Base-by-base conservation (phyloP, 92 coral and sea anemone species). In the Palythoa grandiflora region DNA sequence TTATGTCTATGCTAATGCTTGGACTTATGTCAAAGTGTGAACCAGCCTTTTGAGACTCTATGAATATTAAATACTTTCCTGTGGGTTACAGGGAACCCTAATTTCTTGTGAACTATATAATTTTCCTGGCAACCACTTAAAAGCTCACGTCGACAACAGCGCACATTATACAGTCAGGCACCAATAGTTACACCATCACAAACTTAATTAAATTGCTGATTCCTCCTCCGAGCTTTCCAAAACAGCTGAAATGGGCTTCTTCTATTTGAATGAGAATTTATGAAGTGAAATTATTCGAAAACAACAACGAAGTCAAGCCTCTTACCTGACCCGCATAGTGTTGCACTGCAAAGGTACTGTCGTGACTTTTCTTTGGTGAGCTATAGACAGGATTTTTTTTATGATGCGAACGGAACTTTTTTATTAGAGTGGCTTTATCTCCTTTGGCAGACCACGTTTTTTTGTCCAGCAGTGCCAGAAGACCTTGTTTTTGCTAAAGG, bases 391-490 rank as follows among this genome's bases (percentile, higher is more conserved):
- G 83, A 63, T 87, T 88, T 59, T 93, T 93, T 38, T 91, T 88
- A 63, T 93, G 89, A 13, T 76, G 15, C 5, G 86, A 77, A 73
- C 59, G 77, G 77, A 92, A 84, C 50, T 93, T 94, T 75, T 93
- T 93, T 14, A 94, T 91, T n/a, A 93, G 90, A 2, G 72, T 70
- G 54, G 89, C 87, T 73, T 93, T 93, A 51, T 77, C 88, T 59
- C 85, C 78, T 59, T 84, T 73, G n/a, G 52, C 1, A 5, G 87
- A 17, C 28, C 76, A 79, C 74, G 90, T 83, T 53, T 40, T 74
- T 21, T 81, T 54, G 57, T 81, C 86, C 55, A 81, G 47, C 44
- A 81, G 3, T 39, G 86, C 70, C 1, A 81, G 61, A 19, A 81
- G 61, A 66, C 86, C 86, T 11, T 63, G 17, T 40, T 47, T 39